Evolutionary conservation across 2,113 vertebrate genomes (phyloP), one percentile per base, ranked within the genome.

Genomic region (Coptodon bakossiorum): DNA sequence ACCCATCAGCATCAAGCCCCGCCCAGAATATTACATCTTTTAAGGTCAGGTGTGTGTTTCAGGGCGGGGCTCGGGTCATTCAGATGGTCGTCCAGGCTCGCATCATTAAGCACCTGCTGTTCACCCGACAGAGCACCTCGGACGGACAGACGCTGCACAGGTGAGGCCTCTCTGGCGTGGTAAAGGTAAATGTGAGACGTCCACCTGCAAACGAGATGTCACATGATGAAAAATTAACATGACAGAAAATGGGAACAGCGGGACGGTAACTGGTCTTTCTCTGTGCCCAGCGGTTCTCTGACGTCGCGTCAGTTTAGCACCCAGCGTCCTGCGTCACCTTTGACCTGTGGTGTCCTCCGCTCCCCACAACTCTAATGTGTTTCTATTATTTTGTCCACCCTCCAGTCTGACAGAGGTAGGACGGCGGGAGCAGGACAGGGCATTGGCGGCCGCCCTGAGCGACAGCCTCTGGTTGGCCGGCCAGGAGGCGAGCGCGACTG

Each of bases 391-490:
- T 27, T 73, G 13, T 84, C 63, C 84, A 48, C 11, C 5, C 13
- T 52, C 6, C 90, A 98, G 98, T 81, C 91, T 98, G n/a, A 1
- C 68, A 29, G 81, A 84, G 9, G 13, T 96, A 0, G 93, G 96
- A 40, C 84, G 7, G 17, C 57, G 5, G 48, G 94, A 97, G 4
- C 98, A 98, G 88, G 93, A 94, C 1, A 80, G 6, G 19, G 97
- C 95, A 0, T 89, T 99, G 91, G 96, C 96, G 0, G 54, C 6
- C 0, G 96, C 94, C 0, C 81, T 98, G 57, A 86, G 96, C 1
- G 96, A 96, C 84, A 96, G 93, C 83, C 96, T 98, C n/a, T 99
- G 98, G 98, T 95, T 92, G 38, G 96, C 97, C 0, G 98, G 97
- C 22, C 96, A 95, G 19, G 88, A 96, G 4, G 84, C 57, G 85